Evolutionary conservation across 2,888 invertebrate species (phyloP).

Genomic region (Drosophila mettleri): DNA sequence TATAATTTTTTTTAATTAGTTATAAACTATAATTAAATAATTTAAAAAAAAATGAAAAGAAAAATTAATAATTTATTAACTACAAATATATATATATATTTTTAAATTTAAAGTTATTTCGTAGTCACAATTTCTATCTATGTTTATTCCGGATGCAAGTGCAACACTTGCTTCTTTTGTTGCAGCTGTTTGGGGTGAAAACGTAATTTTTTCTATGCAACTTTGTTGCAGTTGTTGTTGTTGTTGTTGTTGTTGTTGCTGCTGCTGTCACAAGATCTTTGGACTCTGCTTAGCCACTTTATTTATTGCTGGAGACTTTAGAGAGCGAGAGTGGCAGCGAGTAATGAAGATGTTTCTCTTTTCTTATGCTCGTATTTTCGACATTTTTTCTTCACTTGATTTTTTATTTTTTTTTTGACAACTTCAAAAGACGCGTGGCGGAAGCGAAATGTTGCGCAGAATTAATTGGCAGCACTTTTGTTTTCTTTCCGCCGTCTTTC

Average conservation of each 20-base stretch:
- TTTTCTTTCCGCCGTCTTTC: constrained; percentile 5
- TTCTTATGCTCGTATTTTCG: not conserved
- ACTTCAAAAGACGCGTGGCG: constrained; percentile 52
- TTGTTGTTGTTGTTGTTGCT: constrained; percentile 20
- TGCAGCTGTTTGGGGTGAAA: constrained; percentile 52
- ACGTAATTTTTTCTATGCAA: constrained; percentile 9
- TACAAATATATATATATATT: too few species aligned
- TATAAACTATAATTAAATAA: too few species aligned
- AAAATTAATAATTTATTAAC: too few species aligned
- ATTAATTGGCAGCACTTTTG: constrained; percentile 54
- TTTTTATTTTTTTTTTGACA: constrained; percentile 14
- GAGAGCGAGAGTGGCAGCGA: not conserved
- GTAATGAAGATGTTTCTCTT: constrained; percentile 46
- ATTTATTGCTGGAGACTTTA: constrained; percentile 45
- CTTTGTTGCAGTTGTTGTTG: constrained; percentile 15
- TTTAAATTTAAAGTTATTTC: too few species aligned
- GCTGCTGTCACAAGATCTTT: constrained; percentile 54
- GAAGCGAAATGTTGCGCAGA: constrained; percentile 38
- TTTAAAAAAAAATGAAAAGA: too few species aligned
- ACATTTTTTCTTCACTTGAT: constrained; percentile 15
- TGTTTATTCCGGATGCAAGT: constrained; percentile 56
- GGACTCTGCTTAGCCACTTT: constrained; percentile 48
- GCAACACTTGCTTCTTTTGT: constrained; percentile 29
- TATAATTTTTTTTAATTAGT: too few species aligned
- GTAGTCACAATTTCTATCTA: not conserved